Conservation (phyloP, 1,140 invertebrate species). For the Lepidostoma basale region DNA sequence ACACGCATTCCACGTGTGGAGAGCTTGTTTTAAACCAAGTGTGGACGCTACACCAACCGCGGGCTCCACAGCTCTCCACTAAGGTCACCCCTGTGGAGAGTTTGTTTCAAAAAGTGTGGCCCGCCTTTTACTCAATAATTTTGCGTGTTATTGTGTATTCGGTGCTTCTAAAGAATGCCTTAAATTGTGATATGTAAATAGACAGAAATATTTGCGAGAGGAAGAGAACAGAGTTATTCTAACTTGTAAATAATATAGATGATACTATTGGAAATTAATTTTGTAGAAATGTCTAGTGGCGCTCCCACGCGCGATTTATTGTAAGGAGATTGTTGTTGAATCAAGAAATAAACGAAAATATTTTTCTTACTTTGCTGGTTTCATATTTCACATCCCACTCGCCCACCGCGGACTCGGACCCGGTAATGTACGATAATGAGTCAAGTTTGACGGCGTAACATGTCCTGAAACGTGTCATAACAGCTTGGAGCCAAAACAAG, state of each 20-base stretch:
- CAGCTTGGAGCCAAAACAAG: too few relatives aligned
- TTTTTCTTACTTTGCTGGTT: not conserved
- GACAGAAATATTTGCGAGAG: conserved; percentile 31
- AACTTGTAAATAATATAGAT: conserved; percentile 18
- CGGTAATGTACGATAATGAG: too few relatives aligned
- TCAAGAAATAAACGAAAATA: conserved; percentile 13
- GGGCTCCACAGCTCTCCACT: too few relatives aligned
- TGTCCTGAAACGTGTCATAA: too few relatives aligned
- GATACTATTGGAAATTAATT: not conserved
- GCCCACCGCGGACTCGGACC: too few relatives aligned
- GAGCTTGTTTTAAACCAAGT: too few relatives aligned
- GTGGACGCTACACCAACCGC: too few relatives aligned
- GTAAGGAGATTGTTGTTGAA: conserved; percentile 16
- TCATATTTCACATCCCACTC: not conserved
- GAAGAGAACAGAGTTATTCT: conserved; percentile 16
- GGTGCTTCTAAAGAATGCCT: conserved; percentile 38
- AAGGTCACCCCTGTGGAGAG: too few relatives aligned
- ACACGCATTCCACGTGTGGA: too few relatives aligned
- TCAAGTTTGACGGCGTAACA: too few relatives aligned
- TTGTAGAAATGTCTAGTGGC: conserved; percentile 24
- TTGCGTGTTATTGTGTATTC: conserved; percentile 7
- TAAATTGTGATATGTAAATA: conserved; percentile 48
- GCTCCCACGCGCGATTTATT: not conserved
- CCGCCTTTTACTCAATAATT: not conserved
- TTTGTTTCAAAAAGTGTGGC: too few relatives aligned